Base-by-base conservation (phyloP, 2,888 invertebrate species). In the Platypus cylindrus region DNA sequence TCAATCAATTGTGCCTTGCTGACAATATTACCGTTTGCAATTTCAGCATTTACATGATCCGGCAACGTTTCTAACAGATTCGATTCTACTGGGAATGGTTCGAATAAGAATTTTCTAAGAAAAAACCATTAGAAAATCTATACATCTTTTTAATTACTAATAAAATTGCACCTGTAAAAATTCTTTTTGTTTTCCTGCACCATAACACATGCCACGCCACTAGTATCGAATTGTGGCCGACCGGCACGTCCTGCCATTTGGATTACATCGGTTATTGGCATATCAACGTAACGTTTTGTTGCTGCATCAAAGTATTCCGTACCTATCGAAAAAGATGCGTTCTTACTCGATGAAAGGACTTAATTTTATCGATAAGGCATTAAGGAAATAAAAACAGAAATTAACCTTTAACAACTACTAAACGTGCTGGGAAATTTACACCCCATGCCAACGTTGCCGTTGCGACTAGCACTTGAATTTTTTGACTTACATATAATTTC, bases 181-280 rank as follows among this genome's bases (percentile, higher is more conserved):
- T 87, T 87, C 63, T 99, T 98, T 65, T 97, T 97, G 29, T 86
- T 75, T 52, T 98, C 97, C 54, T 98, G 97, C 0, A 99, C 85
- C 44, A 86, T 64, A 2, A 87, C 83, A 3, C 85, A 83, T 0
- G 86, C 86, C 1, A 86, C 78, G 0, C 87, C 98, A 49, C 85
- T 81, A 50, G 84, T 83, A 62, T 97, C 98, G 55, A 80, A 99
- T 67, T 99, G 87, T 0, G 98, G 98, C 34, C 98, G 71, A 0
- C 98, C 98, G 37, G 98, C 98, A 36, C 98, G 71, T 2, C 98
- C 98, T 83, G 98, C 97, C 98, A 99, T 99, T 65, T 99, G 98
- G 37, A 99, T 67, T 0, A 99, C 95, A 64, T 98, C 97, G 1
- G 98, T 99, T 31, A 99, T 95, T 1, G 98, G 98, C 84, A 98